Conservation (phyloP, 2,113 vertebrate genomes). For the Setophaga petechia region DNA sequence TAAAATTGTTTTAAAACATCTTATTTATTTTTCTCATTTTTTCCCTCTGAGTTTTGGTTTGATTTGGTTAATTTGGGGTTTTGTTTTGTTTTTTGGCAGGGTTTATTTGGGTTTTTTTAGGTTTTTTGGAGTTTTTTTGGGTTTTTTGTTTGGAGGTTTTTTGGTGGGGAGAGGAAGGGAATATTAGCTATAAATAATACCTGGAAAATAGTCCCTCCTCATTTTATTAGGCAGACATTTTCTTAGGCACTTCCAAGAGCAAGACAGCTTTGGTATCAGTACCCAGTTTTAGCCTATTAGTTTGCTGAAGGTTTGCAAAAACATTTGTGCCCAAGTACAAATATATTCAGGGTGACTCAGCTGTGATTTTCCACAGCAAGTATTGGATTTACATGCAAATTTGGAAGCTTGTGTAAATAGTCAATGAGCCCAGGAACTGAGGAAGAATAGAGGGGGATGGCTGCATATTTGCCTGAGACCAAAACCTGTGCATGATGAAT, state of each 20-base stretch:
- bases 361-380: background rate
- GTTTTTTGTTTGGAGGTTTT: background rate
- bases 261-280: background rate
- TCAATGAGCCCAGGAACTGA: background rate
- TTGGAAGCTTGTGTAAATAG: background rate
- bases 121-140: background rate
- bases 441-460: background rate
- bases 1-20: background rate
- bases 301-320: background rate
- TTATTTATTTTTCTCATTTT: background rate
- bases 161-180: rapidly evolving
- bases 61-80: background rate
- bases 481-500: background rate
- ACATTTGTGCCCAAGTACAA: background rate
- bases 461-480: background rate
- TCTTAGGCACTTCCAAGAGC: background rate
- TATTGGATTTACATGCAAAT: background rate
- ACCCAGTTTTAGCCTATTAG: background rate
- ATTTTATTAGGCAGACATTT: background rate
- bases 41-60: background rate
- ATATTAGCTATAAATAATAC: background rate
- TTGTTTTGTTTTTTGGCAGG: too few species aligned
- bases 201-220: background rate
- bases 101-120: background rate
- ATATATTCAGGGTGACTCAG: background rate